Evolutionary conservation across 2,113 vertebrate genomes (phyloP).

Genomic region (Probosciger aterrimus): DNA sequence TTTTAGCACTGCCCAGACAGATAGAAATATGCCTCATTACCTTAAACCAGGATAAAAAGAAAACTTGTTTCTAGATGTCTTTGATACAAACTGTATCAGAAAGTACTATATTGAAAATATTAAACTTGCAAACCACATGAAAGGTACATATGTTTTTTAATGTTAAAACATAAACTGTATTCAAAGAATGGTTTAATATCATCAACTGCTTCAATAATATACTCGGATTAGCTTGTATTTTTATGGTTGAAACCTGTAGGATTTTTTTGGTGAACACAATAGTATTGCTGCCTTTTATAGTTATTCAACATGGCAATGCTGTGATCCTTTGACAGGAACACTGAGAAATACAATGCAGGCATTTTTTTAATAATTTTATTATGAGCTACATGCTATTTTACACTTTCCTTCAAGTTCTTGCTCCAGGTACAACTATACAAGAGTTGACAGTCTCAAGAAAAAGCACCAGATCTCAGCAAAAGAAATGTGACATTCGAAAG

Average conservation of each 20-base stretch:
- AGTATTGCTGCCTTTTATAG: background rate
- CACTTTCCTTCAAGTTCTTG: background rate
- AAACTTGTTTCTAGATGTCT: background rate
- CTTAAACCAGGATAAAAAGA: background rate
- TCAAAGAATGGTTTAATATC: background rate
- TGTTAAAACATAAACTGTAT: background rate
- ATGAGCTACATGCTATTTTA: background rate
- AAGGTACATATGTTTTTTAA: background rate
- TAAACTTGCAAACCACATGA: background rate
- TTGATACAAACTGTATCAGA: background rate
- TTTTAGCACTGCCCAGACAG: background rate
- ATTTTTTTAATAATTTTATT: background rate
- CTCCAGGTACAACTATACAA: background rate
- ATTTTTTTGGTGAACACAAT: background rate
- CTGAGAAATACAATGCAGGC: background rate
- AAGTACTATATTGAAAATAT: background rate
- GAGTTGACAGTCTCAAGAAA: background rate
- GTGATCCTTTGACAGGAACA: background rate
- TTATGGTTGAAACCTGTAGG: background rate
- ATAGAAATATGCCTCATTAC: background rate
- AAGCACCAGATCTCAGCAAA: background rate
- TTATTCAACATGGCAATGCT: background rate
- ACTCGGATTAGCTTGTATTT: background rate
- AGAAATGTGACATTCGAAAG: background rate
- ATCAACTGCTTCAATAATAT: background rate